These are phyloP conservation scores for Brachyptera putata DNA, from an alignment of 2,888 invertebrate genomes.

Conservation along the genomic window DNA sequence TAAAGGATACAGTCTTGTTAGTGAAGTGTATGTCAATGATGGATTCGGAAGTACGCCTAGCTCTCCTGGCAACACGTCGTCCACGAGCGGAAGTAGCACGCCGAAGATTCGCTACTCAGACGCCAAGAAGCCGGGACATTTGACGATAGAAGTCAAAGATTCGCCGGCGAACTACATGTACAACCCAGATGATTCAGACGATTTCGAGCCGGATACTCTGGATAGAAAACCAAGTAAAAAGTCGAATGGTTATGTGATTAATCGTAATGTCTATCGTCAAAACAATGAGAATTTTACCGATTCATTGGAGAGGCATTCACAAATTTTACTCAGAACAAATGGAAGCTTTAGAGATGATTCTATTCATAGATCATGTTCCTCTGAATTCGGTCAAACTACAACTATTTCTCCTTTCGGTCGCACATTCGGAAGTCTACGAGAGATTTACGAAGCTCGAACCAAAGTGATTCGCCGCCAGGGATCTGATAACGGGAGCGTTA, in stretches of 20 bases:
- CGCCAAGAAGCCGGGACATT: constrained; percentile 67
- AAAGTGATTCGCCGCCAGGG: constrained; percentile 5
- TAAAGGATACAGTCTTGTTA: constrained; percentile 62
- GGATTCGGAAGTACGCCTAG: constrained; percentile 45
- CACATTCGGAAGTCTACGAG: constrained; percentile 64
- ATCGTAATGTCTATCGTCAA: background rate
- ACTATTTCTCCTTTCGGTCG: constrained; percentile 39
- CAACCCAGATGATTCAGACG: constrained; percentile 69
- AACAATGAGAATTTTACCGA: constrained; percentile 43
- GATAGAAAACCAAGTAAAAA: constrained; percentile 67
- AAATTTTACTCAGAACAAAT: constrained; percentile 62
- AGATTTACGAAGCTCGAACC: constrained; percentile 64
- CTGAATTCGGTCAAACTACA: constrained; percentile 3
- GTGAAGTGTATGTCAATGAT: constrained; percentile 75
- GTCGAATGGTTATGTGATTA: background rate
- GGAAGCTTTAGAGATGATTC: constrained; percentile 59
- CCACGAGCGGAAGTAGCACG: too few species aligned
- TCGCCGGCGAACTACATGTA: constrained; percentile 70
- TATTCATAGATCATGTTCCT: background rate
- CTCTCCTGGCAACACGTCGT: constrained; percentile 43
- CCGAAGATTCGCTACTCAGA: constrained; percentile 55
- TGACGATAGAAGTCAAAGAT: constrained; percentile 76
- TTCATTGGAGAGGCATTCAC: constrained; percentile 52
- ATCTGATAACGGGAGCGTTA: background rate
- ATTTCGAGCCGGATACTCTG: constrained; percentile 80